phyloP scores from a whole-genome alignment of 2,888 invertebrate genomes.

The Ennomos erosarius region DNA sequence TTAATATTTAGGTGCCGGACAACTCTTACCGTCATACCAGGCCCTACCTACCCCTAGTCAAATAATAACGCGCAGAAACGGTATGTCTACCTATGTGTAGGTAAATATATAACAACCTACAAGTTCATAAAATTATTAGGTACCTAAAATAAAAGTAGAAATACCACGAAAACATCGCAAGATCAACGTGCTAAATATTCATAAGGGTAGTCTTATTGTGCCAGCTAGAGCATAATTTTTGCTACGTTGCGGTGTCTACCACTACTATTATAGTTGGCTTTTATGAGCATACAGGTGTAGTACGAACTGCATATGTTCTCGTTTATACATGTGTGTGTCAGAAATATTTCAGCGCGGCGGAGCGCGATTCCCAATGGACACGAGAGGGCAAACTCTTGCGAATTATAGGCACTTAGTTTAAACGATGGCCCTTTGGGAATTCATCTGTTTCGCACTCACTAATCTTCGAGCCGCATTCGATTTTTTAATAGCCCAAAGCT shows the following conservation, averaged over 20 bases:
- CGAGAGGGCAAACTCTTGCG: slow-evolving; percentile 74
- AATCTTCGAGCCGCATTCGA: slow-evolving; percentile 42
- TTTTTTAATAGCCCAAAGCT: slow-evolving; percentile 28
- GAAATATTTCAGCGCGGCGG: slow-evolving; percentile 69
- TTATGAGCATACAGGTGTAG: slow-evolving; percentile 21
- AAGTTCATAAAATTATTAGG: slow-evolving; percentile 19
- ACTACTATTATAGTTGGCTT: slow-evolving; percentile 24
- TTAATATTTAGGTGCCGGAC: slow-evolving; percentile 7
- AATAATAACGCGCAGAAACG: slow-evolving; percentile 26
- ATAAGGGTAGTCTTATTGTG: slow-evolving; percentile 35
- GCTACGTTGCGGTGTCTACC: slow-evolving; percentile 27
- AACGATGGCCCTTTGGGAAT: slow-evolving; percentile 74
- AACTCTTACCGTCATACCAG: slow-evolving; percentile 20
- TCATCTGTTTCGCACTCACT: slow-evolving; percentile 64
- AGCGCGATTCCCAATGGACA: slow-evolving; percentile 69
- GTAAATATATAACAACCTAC: neutral
- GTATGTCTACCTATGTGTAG: slow-evolving; percentile 5
- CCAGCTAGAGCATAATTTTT: slow-evolving; percentile 36
- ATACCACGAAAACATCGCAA: slow-evolving; percentile 23
- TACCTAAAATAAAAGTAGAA: slow-evolving; percentile 7
- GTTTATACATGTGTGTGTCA: slow-evolving; percentile 46
- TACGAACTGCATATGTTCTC: slow-evolving; percentile 17
- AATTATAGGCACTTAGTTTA: slow-evolving; percentile 82
- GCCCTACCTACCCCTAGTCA: slow-evolving; percentile 27
- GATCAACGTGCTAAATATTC: slow-evolving; percentile 36